These are phyloP conservation scores for Apteryx mantelli DNA, from an alignment of 2,113 vertebrate genomes.

Conservation along the genomic window DNA sequence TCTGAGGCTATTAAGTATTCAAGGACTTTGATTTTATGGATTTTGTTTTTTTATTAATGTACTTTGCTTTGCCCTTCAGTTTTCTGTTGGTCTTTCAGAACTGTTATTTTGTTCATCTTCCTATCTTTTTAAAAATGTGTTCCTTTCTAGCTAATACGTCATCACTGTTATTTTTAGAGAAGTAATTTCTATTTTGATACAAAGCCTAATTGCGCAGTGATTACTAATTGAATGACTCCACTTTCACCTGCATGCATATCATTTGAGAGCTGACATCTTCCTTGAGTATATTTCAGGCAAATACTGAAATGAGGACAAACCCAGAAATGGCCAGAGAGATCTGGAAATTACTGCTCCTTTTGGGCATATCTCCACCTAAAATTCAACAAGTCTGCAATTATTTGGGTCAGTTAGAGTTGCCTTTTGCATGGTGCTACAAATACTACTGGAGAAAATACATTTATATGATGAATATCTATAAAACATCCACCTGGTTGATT, in stretches of 20 bases:
- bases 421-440: background rate
- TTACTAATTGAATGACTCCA: slow-evolving; percentile 19
- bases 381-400: background rate
- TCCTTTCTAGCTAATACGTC: background rate
- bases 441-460: background rate
- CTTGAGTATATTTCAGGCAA: background rate
- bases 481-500: background rate
- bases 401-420: rapidly evolving
- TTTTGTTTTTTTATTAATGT: background rate
- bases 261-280: background rate
- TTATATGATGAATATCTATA: background rate
- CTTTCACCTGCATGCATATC: background rate
- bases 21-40: background rate
- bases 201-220: slow-evolving; percentile 23
- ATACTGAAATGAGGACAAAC: background rate
- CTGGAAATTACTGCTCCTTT: background rate
- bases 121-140: background rate
- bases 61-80: slow-evolving; percentile 1
- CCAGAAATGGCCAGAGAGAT: background rate
- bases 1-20: background rate
- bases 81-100: background rate
- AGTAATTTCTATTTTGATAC: slow-evolving; percentile 53
- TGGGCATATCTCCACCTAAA: background rate
- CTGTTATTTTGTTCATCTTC: background rate
- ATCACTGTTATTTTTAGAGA: slow-evolving; percentile 15